A percentile compares a stretch with the other conserved stretches of the same genome.
Conservation (phyloP, 2,888 invertebrate genomes). For the Branchipolynoe longqiensis region DNA sequence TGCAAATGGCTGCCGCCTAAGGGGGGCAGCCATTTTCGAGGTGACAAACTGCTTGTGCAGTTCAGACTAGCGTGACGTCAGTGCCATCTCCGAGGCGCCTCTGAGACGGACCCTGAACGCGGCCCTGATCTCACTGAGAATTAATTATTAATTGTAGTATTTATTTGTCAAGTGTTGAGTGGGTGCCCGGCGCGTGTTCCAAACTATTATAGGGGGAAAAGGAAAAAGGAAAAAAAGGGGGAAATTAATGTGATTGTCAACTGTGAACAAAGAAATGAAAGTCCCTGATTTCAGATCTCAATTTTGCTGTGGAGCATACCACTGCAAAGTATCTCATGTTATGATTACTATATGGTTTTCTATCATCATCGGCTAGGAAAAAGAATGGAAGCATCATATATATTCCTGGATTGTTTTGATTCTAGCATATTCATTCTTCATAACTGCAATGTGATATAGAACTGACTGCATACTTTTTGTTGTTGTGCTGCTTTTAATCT, state of each 20-base stretch:
- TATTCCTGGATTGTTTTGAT: not conserved
- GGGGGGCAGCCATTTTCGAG: too few species aligned
- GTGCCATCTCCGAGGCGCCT: too few species aligned
- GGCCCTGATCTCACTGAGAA: too few species aligned
- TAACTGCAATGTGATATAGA: constrained; percentile 46
- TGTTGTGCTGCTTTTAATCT: constrained; percentile 39
- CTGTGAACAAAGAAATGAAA: constrained; percentile 45
- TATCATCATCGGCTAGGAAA: constrained; percentile 32
- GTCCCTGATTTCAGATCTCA: constrained; percentile 49
- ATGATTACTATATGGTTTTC: constrained; percentile 44
- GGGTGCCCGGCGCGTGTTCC: constrained; percentile 6
- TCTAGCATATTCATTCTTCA: constrained; percentile 39
- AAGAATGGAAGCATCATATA: too few species aligned
- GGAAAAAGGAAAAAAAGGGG: too few species aligned
- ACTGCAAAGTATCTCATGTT: constrained; percentile 27
- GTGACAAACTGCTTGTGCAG: too few species aligned
- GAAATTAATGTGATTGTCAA: constrained; percentile 33
- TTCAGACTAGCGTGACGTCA: too few species aligned
- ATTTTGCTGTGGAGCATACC: constrained; percentile 32
- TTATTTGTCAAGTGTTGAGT: constrained; percentile 5
- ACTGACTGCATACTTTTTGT: constrained; percentile 4
- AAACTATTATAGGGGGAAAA: too few species aligned
- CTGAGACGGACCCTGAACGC: too few species aligned
- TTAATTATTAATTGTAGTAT: too few species aligned
- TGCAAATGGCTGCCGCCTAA: too few species aligned